A percentile compares a stretch with the other conserved stretches of the same genome.
phyloP scores from a whole-genome alignment of 2,888 invertebrate species.

The Athalia rosae region DNA sequence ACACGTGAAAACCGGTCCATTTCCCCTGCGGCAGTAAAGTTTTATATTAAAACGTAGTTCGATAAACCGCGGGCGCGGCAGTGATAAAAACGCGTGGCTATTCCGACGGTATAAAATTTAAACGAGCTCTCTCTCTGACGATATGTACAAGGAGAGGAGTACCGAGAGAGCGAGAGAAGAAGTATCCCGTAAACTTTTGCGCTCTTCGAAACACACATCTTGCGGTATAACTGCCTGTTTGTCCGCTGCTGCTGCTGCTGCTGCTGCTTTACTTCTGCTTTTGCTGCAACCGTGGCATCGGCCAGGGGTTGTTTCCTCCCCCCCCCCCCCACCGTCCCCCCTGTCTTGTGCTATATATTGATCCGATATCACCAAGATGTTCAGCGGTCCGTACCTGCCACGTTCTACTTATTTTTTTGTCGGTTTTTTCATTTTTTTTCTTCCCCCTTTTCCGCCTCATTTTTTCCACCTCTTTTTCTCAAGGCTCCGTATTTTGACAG shows the following conservation, averaged over 20 bases:
- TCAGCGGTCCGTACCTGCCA: not conserved
- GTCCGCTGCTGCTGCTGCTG: no score
- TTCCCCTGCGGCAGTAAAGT: constrained; percentile 49
- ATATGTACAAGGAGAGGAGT: not conserved
- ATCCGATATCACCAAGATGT: constrained; percentile 45
- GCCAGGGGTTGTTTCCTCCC: no score
- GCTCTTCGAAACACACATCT: not conserved
- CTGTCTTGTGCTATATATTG: constrained; percentile 33
- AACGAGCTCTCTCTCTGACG: constrained; percentile 45
- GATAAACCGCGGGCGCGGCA: constrained; percentile 51
- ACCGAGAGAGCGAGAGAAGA: not conserved
- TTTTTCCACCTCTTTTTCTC: constrained; percentile 23
- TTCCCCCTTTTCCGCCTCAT: not conserved
- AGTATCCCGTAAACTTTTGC: constrained; percentile 34
- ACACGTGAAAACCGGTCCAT: constrained; percentile 28
- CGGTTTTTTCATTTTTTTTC: not conserved
- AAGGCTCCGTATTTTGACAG: constrained; percentile 9
- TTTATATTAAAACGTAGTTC: constrained; percentile 54
- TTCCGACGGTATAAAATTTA: constrained; percentile 55
- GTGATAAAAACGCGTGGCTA: constrained; percentile 56
- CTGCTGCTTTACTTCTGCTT: no score
- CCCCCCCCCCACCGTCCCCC: no score
- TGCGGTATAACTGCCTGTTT: no score
- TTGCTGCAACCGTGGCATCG: not conserved
- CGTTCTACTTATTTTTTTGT: not conserved